phyloP scores from a whole-genome alignment of 2,113 vertebrate genomes.

The Lathamus discolor region DNA sequence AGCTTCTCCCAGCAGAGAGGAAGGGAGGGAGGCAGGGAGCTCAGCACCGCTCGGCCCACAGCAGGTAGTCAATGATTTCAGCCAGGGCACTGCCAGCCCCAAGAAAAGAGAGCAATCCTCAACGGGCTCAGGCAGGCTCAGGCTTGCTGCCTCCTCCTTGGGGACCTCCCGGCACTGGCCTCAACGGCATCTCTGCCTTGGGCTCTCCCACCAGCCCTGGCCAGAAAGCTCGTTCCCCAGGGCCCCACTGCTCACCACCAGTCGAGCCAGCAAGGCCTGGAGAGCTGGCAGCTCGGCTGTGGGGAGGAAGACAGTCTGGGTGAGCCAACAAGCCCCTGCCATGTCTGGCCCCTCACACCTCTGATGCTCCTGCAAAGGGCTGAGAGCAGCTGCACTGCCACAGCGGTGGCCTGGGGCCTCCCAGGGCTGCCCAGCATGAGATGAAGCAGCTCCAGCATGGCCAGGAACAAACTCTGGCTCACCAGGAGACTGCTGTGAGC shows the following conservation, averaged over 20 bases:
- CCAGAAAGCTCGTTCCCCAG: neutral
- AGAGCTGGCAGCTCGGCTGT: neutral
- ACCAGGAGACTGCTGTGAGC: neutral
- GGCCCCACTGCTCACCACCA: neutral
- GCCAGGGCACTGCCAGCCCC: neutral
- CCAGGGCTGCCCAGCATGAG: neutral
- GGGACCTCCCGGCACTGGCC: neutral
- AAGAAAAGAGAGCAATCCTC: neutral
- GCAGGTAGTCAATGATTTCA: neutral
- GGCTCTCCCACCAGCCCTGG: neutral
- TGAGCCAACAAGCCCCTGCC: neutral
- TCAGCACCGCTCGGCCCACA: accelerated
- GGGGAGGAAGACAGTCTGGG: neutral
- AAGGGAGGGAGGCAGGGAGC: too few species aligned
- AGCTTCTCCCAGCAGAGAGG: neutral
- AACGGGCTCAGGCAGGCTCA: too few species aligned
- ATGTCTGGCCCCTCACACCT: neutral
- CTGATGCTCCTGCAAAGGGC: neutral
- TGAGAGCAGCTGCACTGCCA: neutral
- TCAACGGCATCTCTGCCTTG: neutral
- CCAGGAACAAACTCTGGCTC: neutral
- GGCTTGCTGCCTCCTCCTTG: neutral
- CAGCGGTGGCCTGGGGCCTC: neutral
- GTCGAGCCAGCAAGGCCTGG: neutral
- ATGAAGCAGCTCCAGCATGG: neutral